Evolutionary conservation across 2,113 vertebrate genomes (phyloP).

Genomic region (Ptychochromis oligacanthus): DNA sequence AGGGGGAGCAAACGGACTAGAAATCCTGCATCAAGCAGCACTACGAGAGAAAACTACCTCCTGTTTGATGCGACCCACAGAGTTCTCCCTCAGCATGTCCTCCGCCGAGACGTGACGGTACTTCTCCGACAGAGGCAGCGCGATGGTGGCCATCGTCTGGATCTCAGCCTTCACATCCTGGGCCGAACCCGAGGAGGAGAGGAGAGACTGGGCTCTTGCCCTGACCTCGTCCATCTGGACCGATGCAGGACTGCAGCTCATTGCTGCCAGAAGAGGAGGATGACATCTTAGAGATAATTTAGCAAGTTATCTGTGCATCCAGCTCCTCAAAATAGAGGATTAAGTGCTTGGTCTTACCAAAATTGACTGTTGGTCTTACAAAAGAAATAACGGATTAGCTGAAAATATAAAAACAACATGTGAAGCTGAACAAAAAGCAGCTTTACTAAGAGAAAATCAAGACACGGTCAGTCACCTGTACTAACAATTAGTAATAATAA

Average conservation of each 20-base stretch:
- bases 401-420: neutral
- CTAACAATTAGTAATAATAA: neutral
- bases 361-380: neutral
- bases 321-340: neutral
- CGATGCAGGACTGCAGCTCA: slow-evolving; percentile 6
- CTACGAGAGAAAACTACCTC: slow-evolving; percentile 47
- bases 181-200: slow-evolving; percentile 54
- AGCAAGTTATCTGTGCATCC: neutral
- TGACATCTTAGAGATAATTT: neutral
- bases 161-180: slow-evolving; percentile 64
- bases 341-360: neutral
- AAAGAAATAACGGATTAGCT: neutral
- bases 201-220: slow-evolving; percentile 56
- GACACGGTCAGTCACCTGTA: neutral
- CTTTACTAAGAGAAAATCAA: neutral
- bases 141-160: slow-evolving; percentile 60
- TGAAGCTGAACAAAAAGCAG: neutral
- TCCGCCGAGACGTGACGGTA: slow-evolving; percentile 66
- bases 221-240: slow-evolving; percentile 67
- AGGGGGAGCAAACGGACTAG: neutral
- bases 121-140: slow-evolving; percentile 68
- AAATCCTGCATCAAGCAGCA: neutral
- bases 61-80: neutral
- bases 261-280: slow-evolving; percentile 11
- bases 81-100: slow-evolving; percentile 73